These are phyloP conservation scores for Oryzaephilus surinamensis DNA, from an alignment of 1,140 invertebrate genomes.

Conservation along the genomic window DNA sequence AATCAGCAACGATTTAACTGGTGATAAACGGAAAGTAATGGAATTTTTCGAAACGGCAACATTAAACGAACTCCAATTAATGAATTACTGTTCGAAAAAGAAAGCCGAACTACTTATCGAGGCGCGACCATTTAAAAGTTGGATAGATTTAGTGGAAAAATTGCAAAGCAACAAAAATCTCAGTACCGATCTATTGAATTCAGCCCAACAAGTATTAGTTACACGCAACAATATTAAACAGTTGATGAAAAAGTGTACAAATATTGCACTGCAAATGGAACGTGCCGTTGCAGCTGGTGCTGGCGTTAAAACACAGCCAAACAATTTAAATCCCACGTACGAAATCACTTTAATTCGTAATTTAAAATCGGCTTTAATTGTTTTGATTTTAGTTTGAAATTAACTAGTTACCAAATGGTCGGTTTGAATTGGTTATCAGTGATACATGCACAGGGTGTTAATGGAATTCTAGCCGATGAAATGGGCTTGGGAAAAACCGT, in stretches of 20 bases:
- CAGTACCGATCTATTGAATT: slow-evolving; percentile 59
- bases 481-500: slow-evolving; percentile 90
- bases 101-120: slow-evolving; percentile 58
- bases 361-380: background rate
- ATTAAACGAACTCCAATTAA: slow-evolving; percentile 51
- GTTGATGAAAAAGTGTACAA: slow-evolving; percentile 67
- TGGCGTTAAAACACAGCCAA: slow-evolving; percentile 56
- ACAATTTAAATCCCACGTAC: slow-evolving; percentile 43
- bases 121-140: slow-evolving; percentile 56
- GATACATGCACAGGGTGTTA: slow-evolving; percentile 79
- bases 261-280: slow-evolving; percentile 57
- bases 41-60: slow-evolving; percentile 63
- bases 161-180: slow-evolving; percentile 55
- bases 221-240: slow-evolving; percentile 57
- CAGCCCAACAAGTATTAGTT: slow-evolving; percentile 56
- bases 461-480: slow-evolving; percentile 88
- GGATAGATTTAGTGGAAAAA: slow-evolving; percentile 63
- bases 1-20: slow-evolving; percentile 53
- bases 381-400: slow-evolving; percentile 43
- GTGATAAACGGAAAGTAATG: slow-evolving; percentile 60
- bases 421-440: slow-evolving; percentile 90
- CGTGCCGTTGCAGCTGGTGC: slow-evolving; percentile 58
- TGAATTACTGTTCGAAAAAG: slow-evolving; percentile 61
- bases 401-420: slow-evolving; percentile 85
- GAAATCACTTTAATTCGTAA: slow-evolving; percentile 26